Evolutionary conservation across 2,888 invertebrate species (phyloP), one percentile per base, ranked within the genome.

Genomic region (Bugula neritina): DNA sequence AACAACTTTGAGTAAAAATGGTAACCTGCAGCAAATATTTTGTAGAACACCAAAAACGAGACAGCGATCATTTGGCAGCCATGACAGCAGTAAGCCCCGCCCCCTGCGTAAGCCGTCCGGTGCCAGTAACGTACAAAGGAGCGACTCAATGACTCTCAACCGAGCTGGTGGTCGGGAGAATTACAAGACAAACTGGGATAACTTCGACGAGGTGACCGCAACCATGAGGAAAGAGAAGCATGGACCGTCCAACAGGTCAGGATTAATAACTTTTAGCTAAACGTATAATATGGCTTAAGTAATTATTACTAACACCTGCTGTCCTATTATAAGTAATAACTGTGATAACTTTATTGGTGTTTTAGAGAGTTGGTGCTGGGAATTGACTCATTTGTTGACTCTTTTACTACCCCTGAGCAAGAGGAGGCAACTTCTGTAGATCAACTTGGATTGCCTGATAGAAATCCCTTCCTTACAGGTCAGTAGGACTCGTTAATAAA

Each of bases 391-490:
- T 63, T 63, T 31, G 31, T 63, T 5, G 63, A 63, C 63, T 63
- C 63, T 29, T 63, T 63, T n/a, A 63, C 63, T 31, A 31, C 21
- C 34, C 63, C 63, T 2, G 63, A 63, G 31, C 63, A 21, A 29
- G 63, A 63, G 63, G 63, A 63, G 63, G 63, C 63, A 25, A 63
- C 63, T 29, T 63, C 63, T 27, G 34, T 63, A 31, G 63, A 63
- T n/a, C 63, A 63, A 34, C 34, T 63, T 25, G 63, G 63, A 21
- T 31, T 63, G 10, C 63, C 63, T 13, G 27, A 25, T 5, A 25
- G 63, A 63, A 63, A 63, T n/a, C 63, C 63, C 27, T 63, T 63
- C 31, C 63, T 63, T 31, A 21, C 21, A 63, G 63, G 63, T 63
- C n/a, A n/a, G n/a, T n/a, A n/a, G n/a, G n/a, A n/a, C n/a, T n/a